Evolutionary conservation across 2,113 vertebrate species (phyloP), one percentile per base, ranked within the genome.

Genomic region (Nesogale talazaci): DNA sequence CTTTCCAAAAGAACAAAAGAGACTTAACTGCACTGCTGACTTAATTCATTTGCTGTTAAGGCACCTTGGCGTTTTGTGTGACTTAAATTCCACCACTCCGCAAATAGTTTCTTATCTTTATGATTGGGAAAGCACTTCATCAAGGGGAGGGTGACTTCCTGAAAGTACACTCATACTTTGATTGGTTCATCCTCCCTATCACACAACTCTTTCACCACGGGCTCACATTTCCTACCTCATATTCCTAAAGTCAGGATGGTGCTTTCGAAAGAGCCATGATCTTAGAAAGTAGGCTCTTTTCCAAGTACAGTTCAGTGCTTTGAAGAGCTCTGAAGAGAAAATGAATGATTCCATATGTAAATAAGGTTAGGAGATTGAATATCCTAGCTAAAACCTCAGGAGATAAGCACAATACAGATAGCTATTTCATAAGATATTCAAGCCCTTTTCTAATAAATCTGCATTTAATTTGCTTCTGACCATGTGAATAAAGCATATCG

Each of bases 1-100:
- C 69, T 79, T 95, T 78, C 42, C 76, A 69, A 92, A 91, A 77
- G 82, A 83, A 94, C 19, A 91, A 94, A 95, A 96, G 83, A n/a
- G n/a, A n/a, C n/a, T n/a, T n/a, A n/a, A 79, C 29, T 36, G 12
- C 14, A 93, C 27, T 89, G 78, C 65, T 72, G 67, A 90, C 25
- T 84, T 88, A 91, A 94, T 74, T 90, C 65, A 90, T 12, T 80
- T 90, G 31, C 59, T 83, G 69, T 89, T 67, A 77, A 88, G 72
- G 25, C 88, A 38, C 6, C 31, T 46, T 88, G 83, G 31, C 46
- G 94, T 77, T 92, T 75, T 38, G 36, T 46, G 67, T 27, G 82
- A 92, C 89, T 92, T 77, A 74, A 89, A 91, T 59, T 76, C 40
- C 23, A 87, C 63, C 61, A 40, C 36, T 90, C 74, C 76, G 75